phyloP scores from a whole-genome alignment of 2,888 invertebrate genomes.

The Drosophila siamana region DNA sequence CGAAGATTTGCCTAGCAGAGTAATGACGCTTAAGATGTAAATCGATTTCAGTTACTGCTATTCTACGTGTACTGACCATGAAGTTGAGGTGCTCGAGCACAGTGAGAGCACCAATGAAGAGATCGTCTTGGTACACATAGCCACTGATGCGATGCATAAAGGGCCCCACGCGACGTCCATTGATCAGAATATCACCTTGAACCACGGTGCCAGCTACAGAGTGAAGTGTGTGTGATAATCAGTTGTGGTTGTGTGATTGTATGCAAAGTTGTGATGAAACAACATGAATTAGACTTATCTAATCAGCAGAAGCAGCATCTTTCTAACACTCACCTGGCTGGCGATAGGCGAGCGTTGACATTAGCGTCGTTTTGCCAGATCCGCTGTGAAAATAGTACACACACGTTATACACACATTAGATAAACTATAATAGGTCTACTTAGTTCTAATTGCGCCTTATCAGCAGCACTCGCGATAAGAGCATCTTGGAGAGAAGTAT shows the following conservation, averaged over 20 bases:
- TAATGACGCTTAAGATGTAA: rapidly evolving
- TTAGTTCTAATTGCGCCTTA: slow-evolving; percentile 24
- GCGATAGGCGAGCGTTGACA: slow-evolving; percentile 93
- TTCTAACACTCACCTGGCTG: slow-evolving; percentile 87
- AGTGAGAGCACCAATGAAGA: slow-evolving; percentile 94
- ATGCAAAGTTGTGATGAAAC: slow-evolving; percentile 3
- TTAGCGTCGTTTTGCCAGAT: slow-evolving; percentile 95
- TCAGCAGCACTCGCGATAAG: slow-evolving; percentile 41
- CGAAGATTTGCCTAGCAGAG: slow-evolving; percentile 90
- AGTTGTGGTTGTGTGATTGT: not conserved
- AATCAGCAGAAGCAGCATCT: slow-evolving; percentile 38
- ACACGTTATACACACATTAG: not conserved
- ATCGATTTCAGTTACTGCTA: not conserved
- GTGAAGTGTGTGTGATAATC: not conserved
- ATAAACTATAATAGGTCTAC: slow-evolving; percentile 1
- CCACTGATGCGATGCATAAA: slow-evolving; percentile 94
- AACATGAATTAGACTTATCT: slow-evolving; percentile 43
- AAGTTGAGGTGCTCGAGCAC: slow-evolving; percentile 94
- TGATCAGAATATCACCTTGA: slow-evolving; percentile 93
- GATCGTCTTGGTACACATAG: slow-evolving; percentile 96
- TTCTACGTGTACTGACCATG: slow-evolving; percentile 87
- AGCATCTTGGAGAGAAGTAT: slow-evolving; percentile 4
- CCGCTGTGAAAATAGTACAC: slow-evolving; percentile 86
- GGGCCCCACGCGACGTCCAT: slow-evolving; percentile 89
- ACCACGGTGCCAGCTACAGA: slow-evolving; percentile 88